Percentiles rank a stretch among this genome's conserved stretches.
phyloP scores from a whole-genome alignment of 2,888 invertebrate species.

The Furcula furcula region DNA sequence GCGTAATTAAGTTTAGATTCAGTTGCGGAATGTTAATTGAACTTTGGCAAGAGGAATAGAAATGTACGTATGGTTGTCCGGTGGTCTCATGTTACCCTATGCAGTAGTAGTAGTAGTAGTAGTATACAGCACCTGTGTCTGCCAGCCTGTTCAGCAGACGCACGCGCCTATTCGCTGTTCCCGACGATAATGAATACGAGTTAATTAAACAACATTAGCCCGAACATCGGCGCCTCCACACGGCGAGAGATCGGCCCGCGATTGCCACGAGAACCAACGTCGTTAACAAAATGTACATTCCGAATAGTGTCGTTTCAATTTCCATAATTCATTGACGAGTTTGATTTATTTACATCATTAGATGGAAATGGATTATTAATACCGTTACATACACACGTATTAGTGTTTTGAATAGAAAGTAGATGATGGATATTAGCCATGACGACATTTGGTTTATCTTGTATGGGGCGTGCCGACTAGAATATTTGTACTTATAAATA shows the following conservation, averaged over 20 bases:
- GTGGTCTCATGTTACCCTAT: conserved; percentile 28
- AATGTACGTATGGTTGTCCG: conserved; percentile 19
- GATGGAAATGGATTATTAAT: too few species aligned
- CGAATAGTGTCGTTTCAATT: too few species aligned
- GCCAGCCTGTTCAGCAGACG: conserved; percentile 28
- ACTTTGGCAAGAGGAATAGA: conserved; percentile 26
- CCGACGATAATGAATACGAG: conserved; percentile 74
- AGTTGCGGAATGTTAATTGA: conserved; percentile 18
- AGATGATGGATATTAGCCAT: not conserved
- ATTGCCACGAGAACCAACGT: conserved; percentile 54
- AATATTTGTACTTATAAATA: too few species aligned
- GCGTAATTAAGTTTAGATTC: not conserved
- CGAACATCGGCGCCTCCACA: conserved; percentile 74
- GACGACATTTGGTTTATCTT: not conserved
- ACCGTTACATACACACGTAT: too few species aligned
- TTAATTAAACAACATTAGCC: conserved; percentile 78
- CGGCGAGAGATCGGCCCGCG: conserved; percentile 62
- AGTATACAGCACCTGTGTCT: conserved; percentile 48
- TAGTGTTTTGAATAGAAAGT: too few species aligned
- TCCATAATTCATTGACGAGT: not conserved
- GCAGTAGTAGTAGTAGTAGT: too few species aligned
- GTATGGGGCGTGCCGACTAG: not conserved
- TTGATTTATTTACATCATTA: not conserved
- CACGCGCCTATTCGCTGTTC: conserved; percentile 52
- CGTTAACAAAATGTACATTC: conserved; percentile 47